Conservation (phyloP, 2,888 invertebrate genomes). For the Hirtodrosophila duncani region DNA sequence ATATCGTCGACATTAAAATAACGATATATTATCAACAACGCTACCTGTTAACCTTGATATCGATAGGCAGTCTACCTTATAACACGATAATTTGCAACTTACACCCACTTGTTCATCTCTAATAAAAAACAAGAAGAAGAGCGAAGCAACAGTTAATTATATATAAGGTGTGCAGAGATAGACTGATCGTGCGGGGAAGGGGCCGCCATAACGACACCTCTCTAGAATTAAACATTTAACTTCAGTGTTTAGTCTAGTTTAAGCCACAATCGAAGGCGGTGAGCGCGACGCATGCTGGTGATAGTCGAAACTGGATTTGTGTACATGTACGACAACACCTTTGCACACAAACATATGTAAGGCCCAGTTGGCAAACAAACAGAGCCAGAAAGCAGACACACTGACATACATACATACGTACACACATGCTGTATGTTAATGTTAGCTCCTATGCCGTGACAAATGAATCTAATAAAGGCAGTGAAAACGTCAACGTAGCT, state of each 20-base stretch:
- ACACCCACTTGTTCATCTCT: too few relatives aligned
- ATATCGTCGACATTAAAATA: too few relatives aligned
- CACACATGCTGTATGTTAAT: conserved; percentile 24
- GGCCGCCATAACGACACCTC: conserved; percentile 4
- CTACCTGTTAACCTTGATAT: too few relatives aligned
- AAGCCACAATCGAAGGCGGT: conserved; percentile 53
- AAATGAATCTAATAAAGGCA: conserved; percentile 26
- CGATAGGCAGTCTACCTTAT: too few relatives aligned
- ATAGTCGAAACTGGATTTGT: conserved; percentile 24
- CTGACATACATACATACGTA: neutral
- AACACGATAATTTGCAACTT: too few relatives aligned
- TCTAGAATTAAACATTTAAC: conserved; percentile 57
- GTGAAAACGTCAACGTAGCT: conserved; percentile 3
- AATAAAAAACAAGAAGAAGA: too few relatives aligned
- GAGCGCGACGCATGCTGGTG: conserved; percentile 6
- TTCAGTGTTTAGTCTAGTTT: conserved; percentile 63
- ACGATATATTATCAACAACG: too few relatives aligned
- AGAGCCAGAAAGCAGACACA: conserved; percentile 3
- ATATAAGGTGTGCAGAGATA: too few relatives aligned
- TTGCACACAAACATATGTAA: too few relatives aligned
- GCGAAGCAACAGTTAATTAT: conserved; percentile 9
- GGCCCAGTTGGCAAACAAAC: too few relatives aligned
- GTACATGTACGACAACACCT: too few relatives aligned
- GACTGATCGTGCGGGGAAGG: conserved; percentile 10
- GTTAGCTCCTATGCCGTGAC: conserved; percentile 25